Evolutionary conservation across 2,113 vertebrate genomes (phyloP).

Genomic region (Saccopteryx leptura): DNA sequence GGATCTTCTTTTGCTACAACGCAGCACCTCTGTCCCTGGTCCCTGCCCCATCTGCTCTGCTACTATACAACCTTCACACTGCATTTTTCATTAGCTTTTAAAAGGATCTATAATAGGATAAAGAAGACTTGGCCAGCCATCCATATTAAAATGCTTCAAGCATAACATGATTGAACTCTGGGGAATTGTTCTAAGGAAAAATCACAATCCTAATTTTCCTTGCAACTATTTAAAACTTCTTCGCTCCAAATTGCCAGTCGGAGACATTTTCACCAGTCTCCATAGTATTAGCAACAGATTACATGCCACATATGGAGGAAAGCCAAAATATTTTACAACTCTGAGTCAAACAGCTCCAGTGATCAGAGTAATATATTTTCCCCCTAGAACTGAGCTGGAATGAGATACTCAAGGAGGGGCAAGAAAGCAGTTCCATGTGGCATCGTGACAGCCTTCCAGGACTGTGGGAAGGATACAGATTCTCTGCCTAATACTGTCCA

Average conservation of each 20-base stretch:
- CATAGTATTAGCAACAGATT: constrained; percentile 74
- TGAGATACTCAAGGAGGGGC: neutral
- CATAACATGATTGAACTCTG: constrained; percentile 36
- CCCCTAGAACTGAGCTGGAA: constrained; percentile 51
- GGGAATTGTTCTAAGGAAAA: constrained; percentile 56
- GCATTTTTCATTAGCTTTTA: constrained; percentile 68
- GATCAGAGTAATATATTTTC: constrained; percentile 66
- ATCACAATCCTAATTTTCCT: constrained; percentile 31
- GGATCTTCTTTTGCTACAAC: neutral
- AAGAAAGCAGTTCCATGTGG: constrained; percentile 27
- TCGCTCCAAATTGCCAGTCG: constrained; percentile 38
- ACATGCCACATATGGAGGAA: constrained; percentile 38
- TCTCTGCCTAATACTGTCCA: neutral
- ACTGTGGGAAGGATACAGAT: neutral
- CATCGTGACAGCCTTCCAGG: neutral
- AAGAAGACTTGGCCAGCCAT: neutral
- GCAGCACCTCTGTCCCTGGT: neutral
- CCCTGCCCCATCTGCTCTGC: neutral
- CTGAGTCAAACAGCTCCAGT: neutral
- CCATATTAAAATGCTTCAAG: constrained; percentile 57
- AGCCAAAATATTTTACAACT: constrained; percentile 66
- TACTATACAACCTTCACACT: neutral
- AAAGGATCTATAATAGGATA: constrained; percentile 35
- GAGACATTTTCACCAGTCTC: constrained; percentile 60
- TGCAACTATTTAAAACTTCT: constrained; percentile 23